Percentiles rank a stretch among this genome's conserved stretches.
phyloP scores from a whole-genome alignment of 2,888 invertebrate species.

The Cephus pygmeus region DNA sequence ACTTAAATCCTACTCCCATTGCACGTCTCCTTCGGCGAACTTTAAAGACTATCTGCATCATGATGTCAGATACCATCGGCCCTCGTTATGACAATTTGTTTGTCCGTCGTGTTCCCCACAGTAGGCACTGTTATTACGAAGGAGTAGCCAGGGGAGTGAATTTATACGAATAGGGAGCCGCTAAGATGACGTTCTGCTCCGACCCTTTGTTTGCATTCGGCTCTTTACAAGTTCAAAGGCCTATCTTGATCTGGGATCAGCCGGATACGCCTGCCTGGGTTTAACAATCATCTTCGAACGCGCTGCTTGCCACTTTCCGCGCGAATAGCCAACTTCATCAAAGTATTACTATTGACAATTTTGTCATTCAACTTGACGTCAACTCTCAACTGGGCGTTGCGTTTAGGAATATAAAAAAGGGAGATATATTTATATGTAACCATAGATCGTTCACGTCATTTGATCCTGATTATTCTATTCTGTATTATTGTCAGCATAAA shows the following conservation, averaged over 20 bases:
- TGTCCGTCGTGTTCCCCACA: constrained; percentile 11
- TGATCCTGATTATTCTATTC: neutral
- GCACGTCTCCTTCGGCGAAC: neutral
- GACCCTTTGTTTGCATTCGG: constrained; percentile 11
- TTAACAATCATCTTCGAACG: neutral
- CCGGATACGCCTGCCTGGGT: constrained; percentile 4
- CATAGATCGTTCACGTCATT: neutral
- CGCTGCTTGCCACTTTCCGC: neutral
- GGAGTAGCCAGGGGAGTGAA: neutral
- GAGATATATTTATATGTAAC: neutral
- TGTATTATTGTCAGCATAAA: neutral
- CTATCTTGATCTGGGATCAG: constrained; percentile 1
- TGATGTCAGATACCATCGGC: constrained; percentile 7
- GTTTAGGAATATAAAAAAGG: neutral
- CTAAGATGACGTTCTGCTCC: constrained; percentile 4
- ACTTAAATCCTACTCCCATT: neutral
- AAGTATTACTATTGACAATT: neutral
- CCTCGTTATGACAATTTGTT: constrained; percentile 23
- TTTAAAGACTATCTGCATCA: neutral
- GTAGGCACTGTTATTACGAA: constrained; percentile 18
- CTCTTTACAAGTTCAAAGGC: constrained; percentile 8
- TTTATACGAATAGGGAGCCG: constrained; percentile 5
- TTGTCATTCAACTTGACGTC: neutral
- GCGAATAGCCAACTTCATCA: neutral
- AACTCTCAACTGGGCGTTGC: neutral